These are phyloP conservation scores for Aporophyla nigra DNA, from an alignment of 2,888 invertebrate species.

Conservation along the genomic window DNA sequence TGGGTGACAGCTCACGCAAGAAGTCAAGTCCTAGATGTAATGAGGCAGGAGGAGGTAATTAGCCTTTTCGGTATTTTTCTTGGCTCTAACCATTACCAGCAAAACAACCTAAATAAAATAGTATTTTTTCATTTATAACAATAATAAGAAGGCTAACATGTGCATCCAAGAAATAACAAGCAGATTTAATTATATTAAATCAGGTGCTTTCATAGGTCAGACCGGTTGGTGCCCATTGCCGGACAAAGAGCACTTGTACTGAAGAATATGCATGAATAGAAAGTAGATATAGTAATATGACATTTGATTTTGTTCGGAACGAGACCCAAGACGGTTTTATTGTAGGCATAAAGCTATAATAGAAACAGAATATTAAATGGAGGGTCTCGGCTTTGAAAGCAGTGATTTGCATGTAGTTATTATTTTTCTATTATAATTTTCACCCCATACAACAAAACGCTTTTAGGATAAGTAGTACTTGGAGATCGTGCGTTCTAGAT, in stretches of 20 bases:
- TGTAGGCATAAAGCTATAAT: slow-evolving; percentile 46
- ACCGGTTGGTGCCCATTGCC: slow-evolving; percentile 59
- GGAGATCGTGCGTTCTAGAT: slow-evolving; percentile 34
- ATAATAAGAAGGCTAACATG: slow-evolving; percentile 1
- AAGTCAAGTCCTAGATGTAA: slow-evolving; percentile 7
- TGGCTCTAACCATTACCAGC: not conserved
- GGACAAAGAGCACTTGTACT: slow-evolving; percentile 65
- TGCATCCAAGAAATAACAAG: slow-evolving; percentile 44
- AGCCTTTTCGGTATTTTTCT: slow-evolving; percentile 8
- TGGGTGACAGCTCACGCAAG: slow-evolving; percentile 34
- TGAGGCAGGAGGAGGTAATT: not conserved
- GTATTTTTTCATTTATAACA: not conserved
- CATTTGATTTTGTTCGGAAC: slow-evolving; percentile 59
- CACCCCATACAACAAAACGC: slow-evolving; percentile 31
- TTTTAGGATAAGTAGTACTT: slow-evolving; percentile 28
- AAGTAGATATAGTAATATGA: slow-evolving; percentile 63
- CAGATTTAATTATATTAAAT: slow-evolving; percentile 61
- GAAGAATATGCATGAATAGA: slow-evolving; percentile 67
- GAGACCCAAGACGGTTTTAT: slow-evolving; percentile 52
- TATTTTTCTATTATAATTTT: slow-evolving; percentile 48
- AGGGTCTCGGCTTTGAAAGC: slow-evolving; percentile 36
- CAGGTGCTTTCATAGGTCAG: slow-evolving; percentile 64
- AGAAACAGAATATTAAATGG: slow-evolving; percentile 54
- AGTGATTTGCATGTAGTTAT: slow-evolving; percentile 44
- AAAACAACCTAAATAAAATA: slow-evolving; percentile 18